phyloP scores from a whole-genome alignment of 2,888 invertebrate genomes.

The Dynastes grantii region DNA sequence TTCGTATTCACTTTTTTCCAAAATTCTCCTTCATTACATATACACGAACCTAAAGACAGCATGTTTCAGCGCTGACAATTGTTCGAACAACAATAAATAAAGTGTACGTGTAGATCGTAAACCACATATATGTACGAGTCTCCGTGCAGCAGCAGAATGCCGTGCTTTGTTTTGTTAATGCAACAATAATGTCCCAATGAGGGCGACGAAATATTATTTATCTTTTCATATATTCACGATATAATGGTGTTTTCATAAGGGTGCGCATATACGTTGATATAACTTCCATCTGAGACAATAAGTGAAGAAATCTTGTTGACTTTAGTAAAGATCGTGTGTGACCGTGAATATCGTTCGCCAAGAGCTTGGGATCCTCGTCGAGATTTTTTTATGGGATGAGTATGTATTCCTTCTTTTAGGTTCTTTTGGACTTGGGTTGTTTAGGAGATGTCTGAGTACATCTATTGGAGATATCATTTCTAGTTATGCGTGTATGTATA shows the following conservation, averaged over 20 bases:
- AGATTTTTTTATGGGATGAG: background rate
- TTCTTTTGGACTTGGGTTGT: background rate
- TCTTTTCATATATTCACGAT: constrained; percentile 32
- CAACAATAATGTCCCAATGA: constrained; percentile 27
- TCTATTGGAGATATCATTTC: background rate
- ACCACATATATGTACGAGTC: background rate
- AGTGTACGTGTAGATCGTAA: constrained; percentile 2
- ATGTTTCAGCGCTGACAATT: constrained; percentile 1
- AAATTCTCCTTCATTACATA: background rate
- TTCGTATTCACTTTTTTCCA: no score
- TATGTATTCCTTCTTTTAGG: background rate
- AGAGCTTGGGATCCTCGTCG: background rate
- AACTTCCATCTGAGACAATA: constrained; percentile 39
- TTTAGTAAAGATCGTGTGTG: constrained; percentile 11
- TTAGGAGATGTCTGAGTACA: constrained; percentile 3
- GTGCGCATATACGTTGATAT: background rate
- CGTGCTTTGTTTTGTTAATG: constrained; percentile 34
- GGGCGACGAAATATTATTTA: constrained; percentile 34
- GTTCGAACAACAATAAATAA: constrained; percentile 25
- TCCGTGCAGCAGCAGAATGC: background rate
- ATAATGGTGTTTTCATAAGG: constrained; percentile 37
- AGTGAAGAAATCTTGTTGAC: constrained; percentile 32
- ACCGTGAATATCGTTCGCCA: constrained; percentile 17
- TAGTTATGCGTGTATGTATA: background rate
- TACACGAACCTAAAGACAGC: background rate